Evolutionary conservation across 2,888 invertebrate genomes (phyloP), one percentile per base, ranked within the genome.

Genomic region (Brachyopa scutellaris): DNA sequence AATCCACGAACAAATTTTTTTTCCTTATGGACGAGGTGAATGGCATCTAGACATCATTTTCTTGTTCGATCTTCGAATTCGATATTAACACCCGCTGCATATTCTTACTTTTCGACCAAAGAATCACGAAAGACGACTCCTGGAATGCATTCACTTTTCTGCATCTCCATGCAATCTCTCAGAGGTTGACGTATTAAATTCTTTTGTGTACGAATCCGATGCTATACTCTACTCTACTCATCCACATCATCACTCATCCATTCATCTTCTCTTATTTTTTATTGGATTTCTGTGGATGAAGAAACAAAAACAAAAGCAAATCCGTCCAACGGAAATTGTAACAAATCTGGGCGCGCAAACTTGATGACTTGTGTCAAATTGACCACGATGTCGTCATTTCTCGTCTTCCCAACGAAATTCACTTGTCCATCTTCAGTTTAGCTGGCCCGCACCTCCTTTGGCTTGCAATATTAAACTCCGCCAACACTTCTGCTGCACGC

Each of bases 361-460:
- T 47, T 73, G 78, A 73, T 78, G 72, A 78, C 64, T 42, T 51
- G 38, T 64, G 9, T 36, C 11, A 55, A 55, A 69, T 47, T 53
- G 51, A 29, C 40, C 53, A 64, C 36, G 15, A 13, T 64, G 40
- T 64, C 62, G 62, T 76, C 76, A 69, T 64, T 49, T 21, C 62
- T 80, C 64, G 17, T 70, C 69, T 70, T 82, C 69, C 64, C 76
- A 74, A 77, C 51, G 57, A 69, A 69, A 21, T 33, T 29, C 45
- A 40, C 31, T 40, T 40, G 62, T 49, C 67, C 61, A 49, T 66
- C 70, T 62, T 47, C 8, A 36, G 61, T 36, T 66, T 47, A 13
- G 11, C 36, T 29, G 2, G 47, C 6, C 15, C 26, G 13, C 3
- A 13, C 23, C 8, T 13, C 2, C 7, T 17, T 19, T 8, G 8